A percentile compares a stretch with the other conserved stretches of the same genome.
phyloP scores from a whole-genome alignment of 2,797 vertebrate genomes.

The Hafferia zeledoni region DNA sequence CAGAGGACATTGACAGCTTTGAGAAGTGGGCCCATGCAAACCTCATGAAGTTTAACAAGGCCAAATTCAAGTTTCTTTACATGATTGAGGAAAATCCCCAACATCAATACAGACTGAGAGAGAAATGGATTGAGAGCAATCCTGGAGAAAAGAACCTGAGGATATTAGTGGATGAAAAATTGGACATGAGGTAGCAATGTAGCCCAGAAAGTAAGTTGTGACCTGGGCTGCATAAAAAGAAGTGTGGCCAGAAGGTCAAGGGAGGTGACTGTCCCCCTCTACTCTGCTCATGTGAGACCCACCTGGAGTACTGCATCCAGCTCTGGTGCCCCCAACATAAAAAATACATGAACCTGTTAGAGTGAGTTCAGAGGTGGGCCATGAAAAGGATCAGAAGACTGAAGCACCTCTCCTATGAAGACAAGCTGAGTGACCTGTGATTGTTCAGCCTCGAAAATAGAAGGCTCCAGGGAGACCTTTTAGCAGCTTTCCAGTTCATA shows the following conservation, averaged over 20 bases:
- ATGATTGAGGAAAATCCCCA: not conserved
- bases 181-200: not conserved
- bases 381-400: not conserved
- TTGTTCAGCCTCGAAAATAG: not conserved
- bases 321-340: not conserved
- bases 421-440: not conserved
- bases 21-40: fast-evolving
- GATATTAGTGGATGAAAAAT: not conserved
- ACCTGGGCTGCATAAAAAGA: not conserved
- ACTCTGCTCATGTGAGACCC: not conserved
- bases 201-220: not conserved
- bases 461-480: fast-evolving
- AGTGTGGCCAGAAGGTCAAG: fast-evolving
- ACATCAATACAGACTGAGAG: not conserved
- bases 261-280: not conserved
- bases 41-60: not conserved
- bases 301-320: not conserved
- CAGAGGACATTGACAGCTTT: not conserved
- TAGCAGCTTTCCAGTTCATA: not conserved
- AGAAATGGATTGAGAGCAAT: not conserved
- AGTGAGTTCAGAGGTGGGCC: not conserved
- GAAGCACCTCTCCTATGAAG: not conserved
- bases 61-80: not conserved
- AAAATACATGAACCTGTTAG: not conserved
- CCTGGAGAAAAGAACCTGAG: not conserved